Evolutionary conservation across 2,113 vertebrate species (phyloP).

Genomic region (Columba janthina): DNA sequence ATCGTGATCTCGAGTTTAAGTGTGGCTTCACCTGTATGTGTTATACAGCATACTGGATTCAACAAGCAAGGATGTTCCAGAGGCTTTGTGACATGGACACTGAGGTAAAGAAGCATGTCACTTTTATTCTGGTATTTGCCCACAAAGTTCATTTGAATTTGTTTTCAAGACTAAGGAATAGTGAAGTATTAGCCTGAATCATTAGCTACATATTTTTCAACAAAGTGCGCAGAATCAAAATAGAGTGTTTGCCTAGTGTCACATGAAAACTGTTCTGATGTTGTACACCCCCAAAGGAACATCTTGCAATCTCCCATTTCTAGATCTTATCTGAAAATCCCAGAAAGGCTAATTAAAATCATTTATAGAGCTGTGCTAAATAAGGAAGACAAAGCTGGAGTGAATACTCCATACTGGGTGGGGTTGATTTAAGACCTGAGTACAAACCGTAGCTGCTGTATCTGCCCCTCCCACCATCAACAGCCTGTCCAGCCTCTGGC

Average conservation of each 20-base stretch:
- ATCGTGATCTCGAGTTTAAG: background rate
- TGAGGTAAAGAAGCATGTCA: background rate
- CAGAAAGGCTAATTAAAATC: background rate
- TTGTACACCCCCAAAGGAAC: background rate
- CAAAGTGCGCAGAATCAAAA: background rate
- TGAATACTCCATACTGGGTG: background rate
- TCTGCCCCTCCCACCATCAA: background rate
- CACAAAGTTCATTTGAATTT: background rate
- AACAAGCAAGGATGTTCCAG: background rate
- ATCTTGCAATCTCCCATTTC: background rate
- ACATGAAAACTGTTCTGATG: background rate
- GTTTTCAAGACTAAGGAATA: background rate
- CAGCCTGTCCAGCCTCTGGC: background rate
- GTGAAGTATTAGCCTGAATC: background rate
- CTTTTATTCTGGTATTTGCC: background rate
- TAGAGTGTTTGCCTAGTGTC: fast-evolving
- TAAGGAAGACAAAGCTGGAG: background rate
- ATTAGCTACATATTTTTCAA: background rate
- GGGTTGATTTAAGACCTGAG: background rate
- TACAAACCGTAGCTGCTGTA: background rate
- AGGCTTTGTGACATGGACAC: background rate
- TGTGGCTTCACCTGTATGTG: background rate
- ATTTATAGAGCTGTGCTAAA: background rate
- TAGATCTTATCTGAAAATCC: background rate
- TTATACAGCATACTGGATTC: background rate